Conservation (phyloP, 64 coral and sea anemone species). For the Stylophora pistillata region DNA sequence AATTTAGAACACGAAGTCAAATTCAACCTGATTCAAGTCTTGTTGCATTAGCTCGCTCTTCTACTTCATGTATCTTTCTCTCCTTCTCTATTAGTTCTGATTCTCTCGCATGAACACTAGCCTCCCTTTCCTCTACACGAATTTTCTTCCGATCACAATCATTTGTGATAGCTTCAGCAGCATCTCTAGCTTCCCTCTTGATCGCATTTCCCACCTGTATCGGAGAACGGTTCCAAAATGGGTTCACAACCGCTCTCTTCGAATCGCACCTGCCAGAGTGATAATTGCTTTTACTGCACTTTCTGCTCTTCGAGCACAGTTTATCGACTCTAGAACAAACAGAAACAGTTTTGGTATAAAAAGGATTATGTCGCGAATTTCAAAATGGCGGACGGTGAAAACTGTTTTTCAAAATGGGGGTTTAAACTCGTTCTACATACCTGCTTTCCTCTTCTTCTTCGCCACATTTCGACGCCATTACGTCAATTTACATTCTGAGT, state of each 20-base stretch:
- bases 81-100: not conserved
- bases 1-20: not conserved
- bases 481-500: too few relatives aligned
- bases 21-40: not conserved
- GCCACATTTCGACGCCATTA: too few relatives aligned
- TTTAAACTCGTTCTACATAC: constrained; percentile 6
- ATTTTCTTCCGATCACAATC: not conserved
- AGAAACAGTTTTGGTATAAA: not conserved
- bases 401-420: not conserved
- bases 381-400: constrained; percentile 12
- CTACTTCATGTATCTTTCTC: not conserved
- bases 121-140: constrained; percentile 5
- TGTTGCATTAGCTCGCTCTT: too few relatives aligned
- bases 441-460: not conserved
- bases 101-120: not conserved
- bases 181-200: not conserved
- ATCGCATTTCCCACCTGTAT: not conserved
- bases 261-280: too few relatives aligned
- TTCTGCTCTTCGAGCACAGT: too few relatives aligned
- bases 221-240: not conserved
- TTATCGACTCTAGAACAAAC: not conserved
- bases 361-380: not conserved
- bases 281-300: too few relatives aligned
- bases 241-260: not conserved
- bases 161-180: not conserved